These are phyloP conservation scores for Solenopsis invicta DNA, from an alignment of 1,140 invertebrate species.

Conservation along the genomic window DNA sequence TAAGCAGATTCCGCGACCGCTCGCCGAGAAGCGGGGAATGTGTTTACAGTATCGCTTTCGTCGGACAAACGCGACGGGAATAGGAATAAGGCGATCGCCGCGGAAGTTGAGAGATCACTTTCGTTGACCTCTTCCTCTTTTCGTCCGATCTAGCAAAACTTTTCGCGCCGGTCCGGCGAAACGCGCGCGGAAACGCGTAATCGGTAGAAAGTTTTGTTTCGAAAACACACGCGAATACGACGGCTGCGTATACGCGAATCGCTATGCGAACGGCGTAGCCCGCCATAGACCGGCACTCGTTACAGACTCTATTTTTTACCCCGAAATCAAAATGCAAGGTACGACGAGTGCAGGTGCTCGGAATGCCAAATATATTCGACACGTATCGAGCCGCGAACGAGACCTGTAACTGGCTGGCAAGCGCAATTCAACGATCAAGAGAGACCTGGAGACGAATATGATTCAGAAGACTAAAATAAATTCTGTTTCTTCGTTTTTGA, in stretches of 20 bases:
- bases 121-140: slow-evolving; percentile 77
- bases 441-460: background rate
- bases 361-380: slow-evolving; percentile 74
- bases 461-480: slow-evolving; percentile 4
- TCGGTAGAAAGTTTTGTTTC: slow-evolving; percentile 77
- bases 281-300: slow-evolving; percentile 48
- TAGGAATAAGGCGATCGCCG: slow-evolving; percentile 65
- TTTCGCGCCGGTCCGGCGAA: slow-evolving; percentile 33
- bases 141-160: slow-evolving; percentile 30
- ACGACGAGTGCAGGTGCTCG: slow-evolving; percentile 45
- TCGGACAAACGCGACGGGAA: slow-evolving; percentile 70
- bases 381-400: slow-evolving; percentile 57
- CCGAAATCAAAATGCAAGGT: slow-evolving; percentile 74
- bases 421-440: background rate
- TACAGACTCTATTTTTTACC: slow-evolving; percentile 58
- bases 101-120: slow-evolving; percentile 75
- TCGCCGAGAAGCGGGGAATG: slow-evolving; percentile 66
- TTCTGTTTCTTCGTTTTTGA: background rate
- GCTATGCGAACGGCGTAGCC: slow-evolving; percentile 69
- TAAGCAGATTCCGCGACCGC: slow-evolving; percentile 65
- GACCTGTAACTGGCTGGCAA: background rate
- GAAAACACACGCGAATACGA: slow-evolving; percentile 55
- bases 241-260: slow-evolving; percentile 37
- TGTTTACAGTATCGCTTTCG: slow-evolving; percentile 72
- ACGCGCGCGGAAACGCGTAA: slow-evolving; percentile 59